Evolutionary conservation across 1,140 invertebrate genomes (phyloP).

Genomic region (Nymphalis io): DNA sequence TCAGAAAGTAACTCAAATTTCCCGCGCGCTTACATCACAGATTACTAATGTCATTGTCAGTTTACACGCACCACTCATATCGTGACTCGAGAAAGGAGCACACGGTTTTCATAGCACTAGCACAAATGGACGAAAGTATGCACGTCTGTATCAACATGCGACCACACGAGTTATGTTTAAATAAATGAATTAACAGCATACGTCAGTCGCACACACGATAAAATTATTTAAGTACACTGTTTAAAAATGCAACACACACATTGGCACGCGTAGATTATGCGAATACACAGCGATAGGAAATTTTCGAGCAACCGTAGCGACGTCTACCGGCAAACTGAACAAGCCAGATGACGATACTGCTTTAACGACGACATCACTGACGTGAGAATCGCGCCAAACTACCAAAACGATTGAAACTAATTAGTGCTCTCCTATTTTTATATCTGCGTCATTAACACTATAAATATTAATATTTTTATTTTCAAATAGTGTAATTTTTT

Average conservation of each 20-base stretch:
- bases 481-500: too few species aligned
- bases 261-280: conserved; percentile 36
- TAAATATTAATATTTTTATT: too few species aligned
- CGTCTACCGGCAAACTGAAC: conserved; percentile 30
- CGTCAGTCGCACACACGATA: conserved; percentile 29
- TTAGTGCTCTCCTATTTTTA: too few species aligned
- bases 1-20: conserved; percentile 53
- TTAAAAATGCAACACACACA: conserved; percentile 47
- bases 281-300: conserved; percentile 30
- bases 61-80: conserved; percentile 40
- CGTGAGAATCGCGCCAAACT: conserved; percentile 18
- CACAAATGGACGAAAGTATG: conserved; percentile 23
- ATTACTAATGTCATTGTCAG: conserved; percentile 59
- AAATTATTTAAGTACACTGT: conserved; percentile 41
- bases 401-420: neutral
- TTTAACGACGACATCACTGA: conserved; percentile 42
- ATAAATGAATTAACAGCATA: conserved; percentile 46
- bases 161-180: conserved; percentile 26
- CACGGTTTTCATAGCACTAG: conserved; percentile 37
- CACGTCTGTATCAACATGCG: conserved; percentile 28
- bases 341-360: conserved; percentile 26
- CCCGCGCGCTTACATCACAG: conserved; percentile 50
- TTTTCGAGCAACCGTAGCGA: conserved; percentile 30
- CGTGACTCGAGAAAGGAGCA: conserved; percentile 40
- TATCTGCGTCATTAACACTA: too few species aligned